Percentiles rank a stretch among this genome's conserved stretches.
Evolutionary conservation across 2,113 vertebrate genomes (phyloP).

Genomic region (Ceuthmochares aereus): DNA sequence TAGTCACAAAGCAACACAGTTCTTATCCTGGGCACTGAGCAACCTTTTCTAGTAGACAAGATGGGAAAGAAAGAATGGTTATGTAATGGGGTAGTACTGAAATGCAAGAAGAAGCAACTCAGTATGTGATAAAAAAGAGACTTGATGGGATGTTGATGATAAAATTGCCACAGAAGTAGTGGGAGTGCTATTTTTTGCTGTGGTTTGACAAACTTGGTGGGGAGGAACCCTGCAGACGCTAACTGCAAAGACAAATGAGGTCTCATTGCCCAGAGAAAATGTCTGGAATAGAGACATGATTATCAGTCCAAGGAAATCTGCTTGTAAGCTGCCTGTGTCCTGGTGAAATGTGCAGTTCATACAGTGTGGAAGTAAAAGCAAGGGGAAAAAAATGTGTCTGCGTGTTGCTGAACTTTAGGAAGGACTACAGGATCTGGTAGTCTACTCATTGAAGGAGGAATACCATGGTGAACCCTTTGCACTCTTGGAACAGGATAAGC

Average conservation of each 20-base stretch:
- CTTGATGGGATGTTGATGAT: not conserved
- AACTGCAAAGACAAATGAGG: not conserved
- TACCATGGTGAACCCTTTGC: rapidly evolving
- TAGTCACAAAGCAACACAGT: not conserved
- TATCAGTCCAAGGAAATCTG: not conserved
- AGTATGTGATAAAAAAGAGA: not conserved
- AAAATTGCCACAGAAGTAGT: not conserved
- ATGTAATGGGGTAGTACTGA: not conserved
- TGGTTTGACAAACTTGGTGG: not conserved
- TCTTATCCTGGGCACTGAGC: not conserved
- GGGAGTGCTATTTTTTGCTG: not conserved
- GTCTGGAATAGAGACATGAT: not conserved
- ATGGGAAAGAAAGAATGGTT: not conserved
- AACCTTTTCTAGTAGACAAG: not conserved
- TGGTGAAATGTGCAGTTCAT: not conserved
- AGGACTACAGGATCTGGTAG: not conserved
- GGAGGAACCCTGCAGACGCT: not conserved
- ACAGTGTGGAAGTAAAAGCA: rapidly evolving
- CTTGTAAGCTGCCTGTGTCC: not conserved
- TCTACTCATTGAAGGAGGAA: not conserved
- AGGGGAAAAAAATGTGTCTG: not conserved
- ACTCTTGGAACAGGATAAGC: not conserved
- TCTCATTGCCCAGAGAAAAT: not conserved
- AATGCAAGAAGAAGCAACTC: not conserved
- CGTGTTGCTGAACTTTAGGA: not conserved